Conservation (phyloP, 64 coral and sea anemone genomes). For the Montipora sp. region DNA sequence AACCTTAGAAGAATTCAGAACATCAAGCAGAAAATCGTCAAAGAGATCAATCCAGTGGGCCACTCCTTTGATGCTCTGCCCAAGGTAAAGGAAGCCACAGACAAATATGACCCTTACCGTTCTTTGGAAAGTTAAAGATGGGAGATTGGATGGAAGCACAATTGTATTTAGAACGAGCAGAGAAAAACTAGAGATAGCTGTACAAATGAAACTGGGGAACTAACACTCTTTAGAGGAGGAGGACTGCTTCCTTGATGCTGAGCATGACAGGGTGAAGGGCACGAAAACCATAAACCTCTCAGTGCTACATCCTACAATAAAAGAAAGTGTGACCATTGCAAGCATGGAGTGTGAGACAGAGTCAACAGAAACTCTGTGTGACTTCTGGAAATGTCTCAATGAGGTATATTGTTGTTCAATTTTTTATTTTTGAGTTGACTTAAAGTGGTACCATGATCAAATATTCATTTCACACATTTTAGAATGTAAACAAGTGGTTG, state of each 20-base stretch:
- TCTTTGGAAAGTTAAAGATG: not conserved
- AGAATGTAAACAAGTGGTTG: not conserved
- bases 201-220: constrained; percentile 1
- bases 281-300: constrained; percentile 53
- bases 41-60: constrained; percentile 24
- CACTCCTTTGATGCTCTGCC: constrained; percentile 43
- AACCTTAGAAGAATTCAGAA: no score
- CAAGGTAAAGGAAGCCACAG: constrained; percentile 23
- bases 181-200: constrained; percentile 18
- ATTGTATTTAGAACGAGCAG: constrained; percentile 28
- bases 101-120: constrained; percentile 35
- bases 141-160: not conserved
- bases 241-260: constrained; percentile 58
- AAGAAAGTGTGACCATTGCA: constrained; percentile 46
- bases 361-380: constrained; percentile 40
- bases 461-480: not conserved
- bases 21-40: no score
- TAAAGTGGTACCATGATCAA: not conserved
- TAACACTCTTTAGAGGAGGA: not conserved
- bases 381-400: constrained; percentile 10
- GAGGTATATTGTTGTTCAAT: not conserved
- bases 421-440: not conserved
- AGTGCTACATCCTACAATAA: constrained; percentile 57
- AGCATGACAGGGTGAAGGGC: constrained; percentile 35
- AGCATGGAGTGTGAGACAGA: constrained; percentile 54